phyloP scores from a whole-genome alignment of 2,797 vertebrate species.

The Sciurus vulgaris region DNA sequence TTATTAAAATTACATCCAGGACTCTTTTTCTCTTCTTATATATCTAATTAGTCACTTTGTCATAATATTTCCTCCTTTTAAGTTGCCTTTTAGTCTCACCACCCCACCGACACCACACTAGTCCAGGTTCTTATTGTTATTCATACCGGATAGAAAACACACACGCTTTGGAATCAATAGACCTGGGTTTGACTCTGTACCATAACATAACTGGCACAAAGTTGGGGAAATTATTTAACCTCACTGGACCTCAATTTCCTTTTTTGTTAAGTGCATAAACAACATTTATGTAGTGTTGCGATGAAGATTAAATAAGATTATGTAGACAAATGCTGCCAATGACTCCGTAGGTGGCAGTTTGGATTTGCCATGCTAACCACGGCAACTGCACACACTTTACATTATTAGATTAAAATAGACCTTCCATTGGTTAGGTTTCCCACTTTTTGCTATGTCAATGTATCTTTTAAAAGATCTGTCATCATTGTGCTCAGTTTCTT shows the following conservation, averaged over 20 bases:
- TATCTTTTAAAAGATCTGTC: slow-evolving; percentile 43
- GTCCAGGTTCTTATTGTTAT: not conserved
- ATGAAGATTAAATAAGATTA: slow-evolving; percentile 20
- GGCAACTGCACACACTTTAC: not conserved
- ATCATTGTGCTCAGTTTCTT: not conserved
- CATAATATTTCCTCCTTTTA: slow-evolving; percentile 6
- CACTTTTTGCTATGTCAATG: not conserved
- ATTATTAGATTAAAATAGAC: not conserved
- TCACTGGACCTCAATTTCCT: not conserved
- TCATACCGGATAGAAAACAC: not conserved
- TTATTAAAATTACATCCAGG: not conserved
- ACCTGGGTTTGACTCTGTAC: not conserved
- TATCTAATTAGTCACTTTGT: not conserved
- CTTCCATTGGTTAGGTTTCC: not conserved
- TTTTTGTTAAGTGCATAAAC: slow-evolving; percentile 16
- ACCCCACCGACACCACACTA: not conserved
- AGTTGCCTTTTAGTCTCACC: not conserved
- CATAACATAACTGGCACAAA: not conserved
- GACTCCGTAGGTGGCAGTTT: not conserved
- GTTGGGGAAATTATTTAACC: slow-evolving; percentile 3
- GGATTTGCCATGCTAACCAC: not conserved
- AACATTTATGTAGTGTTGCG: not conserved
- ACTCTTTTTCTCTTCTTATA: not conserved
- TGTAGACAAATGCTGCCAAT: not conserved
- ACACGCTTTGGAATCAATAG: not conserved